phyloP scores from a whole-genome alignment of 2,797 vertebrate species.

The Crenuchus spilurus region DNA sequence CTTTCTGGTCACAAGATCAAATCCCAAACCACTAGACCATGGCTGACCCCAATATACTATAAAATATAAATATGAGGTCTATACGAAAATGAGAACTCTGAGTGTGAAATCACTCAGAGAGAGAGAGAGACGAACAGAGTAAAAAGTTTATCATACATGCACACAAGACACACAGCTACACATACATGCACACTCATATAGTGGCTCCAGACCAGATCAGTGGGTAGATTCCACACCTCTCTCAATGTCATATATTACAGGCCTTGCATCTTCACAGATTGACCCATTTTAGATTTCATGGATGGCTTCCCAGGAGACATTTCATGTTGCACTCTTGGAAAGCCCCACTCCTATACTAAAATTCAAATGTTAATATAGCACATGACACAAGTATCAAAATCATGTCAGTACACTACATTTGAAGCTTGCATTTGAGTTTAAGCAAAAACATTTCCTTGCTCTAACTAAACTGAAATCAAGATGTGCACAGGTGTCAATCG shows the following conservation, averaged over 20 bases:
- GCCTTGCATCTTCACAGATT: conserved; percentile 9
- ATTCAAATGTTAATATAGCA: background rate
- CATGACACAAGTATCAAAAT: conserved; percentile 6
- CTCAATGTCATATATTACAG: conserved; percentile 13
- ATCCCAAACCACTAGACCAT: too few species aligned
- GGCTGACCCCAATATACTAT: too few species aligned
- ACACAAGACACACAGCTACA: background rate
- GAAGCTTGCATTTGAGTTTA: background rate
- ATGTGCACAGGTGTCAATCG: background rate
- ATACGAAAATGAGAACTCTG: background rate
- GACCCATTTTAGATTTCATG: conserved; percentile 43
- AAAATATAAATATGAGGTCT: background rate
- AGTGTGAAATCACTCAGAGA: conserved; percentile 6
- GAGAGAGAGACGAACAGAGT: background rate
- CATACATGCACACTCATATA: conserved; percentile 18
- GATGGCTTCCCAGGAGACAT: conserved; percentile 30
- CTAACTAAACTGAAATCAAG: background rate
- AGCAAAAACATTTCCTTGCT: background rate
- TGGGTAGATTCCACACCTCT: conserved; percentile 25
- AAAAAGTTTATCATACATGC: background rate
- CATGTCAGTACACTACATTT: background rate
- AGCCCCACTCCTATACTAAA: conserved; percentile 15
- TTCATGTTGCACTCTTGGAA: conserved; percentile 27
- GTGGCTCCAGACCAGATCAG: conserved; percentile 11
- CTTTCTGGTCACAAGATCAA: too few species aligned